Percentiles rank a stretch among this genome's conserved stretches.
phyloP scores from a whole-genome alignment of 1,140 invertebrate genomes.

The Ooceraea biroi region DNA sequence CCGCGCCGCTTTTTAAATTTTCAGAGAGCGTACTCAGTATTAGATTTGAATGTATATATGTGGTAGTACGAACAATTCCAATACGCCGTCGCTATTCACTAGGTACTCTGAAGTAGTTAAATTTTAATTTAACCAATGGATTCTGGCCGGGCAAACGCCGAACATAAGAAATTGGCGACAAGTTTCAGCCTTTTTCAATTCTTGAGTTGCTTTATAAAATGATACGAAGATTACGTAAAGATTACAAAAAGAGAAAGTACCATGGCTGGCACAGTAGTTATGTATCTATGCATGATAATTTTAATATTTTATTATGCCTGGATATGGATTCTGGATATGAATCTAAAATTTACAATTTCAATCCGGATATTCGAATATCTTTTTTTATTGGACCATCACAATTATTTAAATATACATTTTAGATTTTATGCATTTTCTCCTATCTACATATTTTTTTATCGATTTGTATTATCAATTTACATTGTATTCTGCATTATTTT shows the following conservation, averaged over 20 bases:
- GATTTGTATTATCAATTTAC: not conserved
- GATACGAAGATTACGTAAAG: not conserved
- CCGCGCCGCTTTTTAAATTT: conserved; percentile 51
- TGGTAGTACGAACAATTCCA: conserved; percentile 18
- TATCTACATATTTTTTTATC: not conserved
- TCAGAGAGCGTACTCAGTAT: not conserved
- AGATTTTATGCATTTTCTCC: not conserved
- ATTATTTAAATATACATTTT: not conserved
- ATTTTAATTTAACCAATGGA: conserved; percentile 52
- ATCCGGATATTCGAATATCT: conserved; percentile 20
- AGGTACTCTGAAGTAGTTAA: conserved; percentile 1
- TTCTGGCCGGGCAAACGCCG: not conserved
- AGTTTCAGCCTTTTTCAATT: conserved; percentile 4
- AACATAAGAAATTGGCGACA: not conserved
- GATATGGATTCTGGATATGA: not conserved
- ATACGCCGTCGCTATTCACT: conserved; percentile 27
- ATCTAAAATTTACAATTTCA: conserved; percentile 28
- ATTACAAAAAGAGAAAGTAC: not conserved
- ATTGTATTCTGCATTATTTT: not conserved
- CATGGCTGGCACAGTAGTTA: not conserved
- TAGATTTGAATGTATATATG: not conserved
- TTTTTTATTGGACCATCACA: not conserved
- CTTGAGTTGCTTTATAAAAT: not conserved
- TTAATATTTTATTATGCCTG: not conserved
- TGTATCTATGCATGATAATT: not conserved